Evolutionary conservation across 2,888 invertebrate genomes (phyloP).

Genomic region (Epirrhoe tristata): DNA sequence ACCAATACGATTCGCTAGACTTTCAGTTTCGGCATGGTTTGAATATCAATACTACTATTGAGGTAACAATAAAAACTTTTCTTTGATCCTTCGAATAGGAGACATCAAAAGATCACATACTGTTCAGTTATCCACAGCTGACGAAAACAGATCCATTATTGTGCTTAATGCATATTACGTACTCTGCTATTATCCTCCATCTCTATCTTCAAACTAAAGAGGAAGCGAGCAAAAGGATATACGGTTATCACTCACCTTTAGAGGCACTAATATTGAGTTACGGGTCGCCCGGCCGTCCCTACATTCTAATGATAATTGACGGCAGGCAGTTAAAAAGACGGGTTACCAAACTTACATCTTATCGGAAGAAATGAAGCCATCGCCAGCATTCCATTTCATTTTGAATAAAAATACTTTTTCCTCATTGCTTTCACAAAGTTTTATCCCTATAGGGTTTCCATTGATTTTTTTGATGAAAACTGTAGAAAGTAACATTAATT

Average conservation of each 20-base stretch:
- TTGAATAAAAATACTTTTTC: slow-evolving; percentile 56
- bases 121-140: slow-evolving; percentile 31
- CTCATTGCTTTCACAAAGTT: slow-evolving; percentile 57
- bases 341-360: slow-evolving; percentile 72
- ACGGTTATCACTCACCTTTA: slow-evolving; percentile 80
- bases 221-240: slow-evolving; percentile 59
- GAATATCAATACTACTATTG: slow-evolving; percentile 14
- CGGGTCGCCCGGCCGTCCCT: slow-evolving; percentile 62
- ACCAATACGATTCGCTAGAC: background rate
- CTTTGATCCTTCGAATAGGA: slow-evolving; percentile 5
- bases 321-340: slow-evolving; percentile 75
- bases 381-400: slow-evolving; percentile 51
- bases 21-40: slow-evolving; percentile 3
- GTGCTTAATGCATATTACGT: slow-evolving; percentile 55
- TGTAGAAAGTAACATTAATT: slow-evolving; percentile 37
- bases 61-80: slow-evolving; percentile 26
- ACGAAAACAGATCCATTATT: slow-evolving; percentile 45
- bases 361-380: slow-evolving; percentile 55
- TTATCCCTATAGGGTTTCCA: slow-evolving; percentile 39
- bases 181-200: slow-evolving; percentile 56
- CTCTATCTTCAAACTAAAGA: slow-evolving; percentile 60
- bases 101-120: slow-evolving; percentile 11
- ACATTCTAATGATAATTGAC: slow-evolving; percentile 81
- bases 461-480: slow-evolving; percentile 39
- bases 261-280: slow-evolving; percentile 81